Conservation (phyloP, 2,113 vertebrate genomes). For the Ptychochromis oligacanthus region DNA sequence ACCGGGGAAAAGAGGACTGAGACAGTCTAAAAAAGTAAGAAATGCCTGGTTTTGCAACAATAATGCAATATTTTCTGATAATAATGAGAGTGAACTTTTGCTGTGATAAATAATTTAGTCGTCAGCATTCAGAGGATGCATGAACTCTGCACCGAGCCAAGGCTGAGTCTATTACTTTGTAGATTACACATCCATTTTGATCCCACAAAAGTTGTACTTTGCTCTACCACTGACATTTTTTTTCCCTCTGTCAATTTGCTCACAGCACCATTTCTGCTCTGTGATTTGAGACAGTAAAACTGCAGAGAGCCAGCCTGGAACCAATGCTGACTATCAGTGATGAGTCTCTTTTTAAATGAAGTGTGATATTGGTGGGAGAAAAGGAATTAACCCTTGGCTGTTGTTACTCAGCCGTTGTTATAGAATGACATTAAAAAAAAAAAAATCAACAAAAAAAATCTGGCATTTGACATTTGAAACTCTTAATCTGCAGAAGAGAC, state of each 20-base stretch:
- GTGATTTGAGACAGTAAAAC: conserved; percentile 48
- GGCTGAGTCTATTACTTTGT: conserved; percentile 13
- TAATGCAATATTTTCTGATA: background rate
- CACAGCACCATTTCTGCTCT: conserved; percentile 31
- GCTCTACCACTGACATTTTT: conserved; percentile 19
- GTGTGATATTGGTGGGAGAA: conserved; percentile 25
- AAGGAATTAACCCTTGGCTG: background rate
- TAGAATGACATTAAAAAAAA: background rate
- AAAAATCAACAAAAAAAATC: background rate
- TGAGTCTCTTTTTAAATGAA: conserved; percentile 12
- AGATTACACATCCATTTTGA: conserved; percentile 17
- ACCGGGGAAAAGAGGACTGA: background rate
- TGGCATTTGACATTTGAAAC: conserved; percentile 5
- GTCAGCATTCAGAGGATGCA: conserved; percentile 2
- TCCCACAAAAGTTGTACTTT: conserved; percentile 26
- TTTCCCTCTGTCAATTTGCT: conserved; percentile 27
- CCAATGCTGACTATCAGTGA: conserved; percentile 36
- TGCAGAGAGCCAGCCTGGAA: background rate
- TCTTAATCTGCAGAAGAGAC: background rate
- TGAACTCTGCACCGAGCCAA: background rate
- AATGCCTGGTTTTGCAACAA: background rate
- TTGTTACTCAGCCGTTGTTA: background rate
- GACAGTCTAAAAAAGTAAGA: background rate
- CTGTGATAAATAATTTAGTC: background rate
- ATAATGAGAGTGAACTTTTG: background rate